These are phyloP conservation scores for Melieria omissa DNA, from an alignment of 2,888 invertebrate genomes.

Conservation along the genomic window DNA sequence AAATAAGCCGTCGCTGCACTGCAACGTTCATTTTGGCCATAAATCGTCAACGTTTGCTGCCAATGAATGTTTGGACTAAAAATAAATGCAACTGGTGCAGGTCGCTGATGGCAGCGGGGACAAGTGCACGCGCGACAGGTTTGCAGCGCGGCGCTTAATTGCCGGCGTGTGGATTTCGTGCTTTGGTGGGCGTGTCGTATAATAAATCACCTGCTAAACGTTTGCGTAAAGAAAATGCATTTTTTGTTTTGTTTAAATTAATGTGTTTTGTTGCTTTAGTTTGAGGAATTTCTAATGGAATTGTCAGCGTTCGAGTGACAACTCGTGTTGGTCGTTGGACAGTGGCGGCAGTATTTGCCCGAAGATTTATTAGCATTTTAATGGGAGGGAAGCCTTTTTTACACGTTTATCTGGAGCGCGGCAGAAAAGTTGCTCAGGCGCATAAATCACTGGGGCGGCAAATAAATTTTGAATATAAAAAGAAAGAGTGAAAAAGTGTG, in stretches of 20 bases:
- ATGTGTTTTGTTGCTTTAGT: background rate
- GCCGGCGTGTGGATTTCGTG: no score
- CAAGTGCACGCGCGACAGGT: no score
- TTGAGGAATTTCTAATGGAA: constrained; percentile 13
- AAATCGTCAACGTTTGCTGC: no score
- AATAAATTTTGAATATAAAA: background rate
- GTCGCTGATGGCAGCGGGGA: no score
- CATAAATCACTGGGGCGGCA: constrained; percentile 12
- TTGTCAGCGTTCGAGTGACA: constrained; percentile 16
- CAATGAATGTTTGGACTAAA: no score
- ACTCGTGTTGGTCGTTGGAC: background rate
- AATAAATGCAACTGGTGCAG: no score
- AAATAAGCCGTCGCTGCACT: no score
- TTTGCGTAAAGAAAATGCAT: constrained; percentile 19
- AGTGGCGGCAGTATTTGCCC: background rate
- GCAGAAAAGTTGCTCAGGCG: background rate
- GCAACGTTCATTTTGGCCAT: no score
- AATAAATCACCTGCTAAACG: constrained; percentile 22
- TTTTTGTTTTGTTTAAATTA: constrained; percentile 3
- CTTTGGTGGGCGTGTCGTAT: no score
- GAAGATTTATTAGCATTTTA: constrained; percentile 20
- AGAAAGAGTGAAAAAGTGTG: background rate
- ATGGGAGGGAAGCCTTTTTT: constrained; percentile 13
- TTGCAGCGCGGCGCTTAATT: no score
- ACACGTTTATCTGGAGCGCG: background rate